These are phyloP conservation scores for Adineta ricciae DNA, from an alignment of 2,888 invertebrate genomes.

Conservation along the genomic window DNA sequence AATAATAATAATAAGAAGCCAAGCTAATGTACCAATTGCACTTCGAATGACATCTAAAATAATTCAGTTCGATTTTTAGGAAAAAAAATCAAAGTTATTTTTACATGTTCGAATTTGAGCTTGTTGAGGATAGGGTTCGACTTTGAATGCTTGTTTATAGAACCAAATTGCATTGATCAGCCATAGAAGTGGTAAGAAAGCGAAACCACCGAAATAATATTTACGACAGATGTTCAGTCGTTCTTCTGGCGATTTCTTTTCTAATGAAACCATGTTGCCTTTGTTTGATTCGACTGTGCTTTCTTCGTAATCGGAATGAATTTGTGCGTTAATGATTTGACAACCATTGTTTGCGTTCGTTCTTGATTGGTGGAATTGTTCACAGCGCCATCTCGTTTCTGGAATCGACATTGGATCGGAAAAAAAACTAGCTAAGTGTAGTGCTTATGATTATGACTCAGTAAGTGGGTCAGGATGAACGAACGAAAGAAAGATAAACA, in stretches of 20 bases:
- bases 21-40: conserved; percentile 26
- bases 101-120: conserved; percentile 31
- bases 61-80: not conserved
- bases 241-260: conserved; percentile 24
- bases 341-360: not conserved
- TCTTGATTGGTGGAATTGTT: not conserved
- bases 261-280: not conserved
- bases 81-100: not conserved
- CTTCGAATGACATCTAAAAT: conserved; percentile 27
- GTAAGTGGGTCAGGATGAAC: too few relatives aligned
- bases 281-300: too few relatives aligned
- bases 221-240: conserved; percentile 30
- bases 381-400: not conserved
- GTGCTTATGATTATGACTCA: too few relatives aligned
- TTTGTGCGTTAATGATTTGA: not conserved
- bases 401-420: not conserved
- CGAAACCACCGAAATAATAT: conserved; percentile 32
- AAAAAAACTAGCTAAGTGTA: too few relatives aligned
- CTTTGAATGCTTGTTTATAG: conserved; percentile 32
- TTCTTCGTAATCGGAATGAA: too few relatives aligned
- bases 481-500: too few relatives aligned
- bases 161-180: conserved; percentile 33
- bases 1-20: conserved; percentile 19
- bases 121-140: conserved; percentile 28
- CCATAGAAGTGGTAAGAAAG: conserved; percentile 32